Conservation (phyloP, 2,113 vertebrate species). For the Varanus salvator region DNA sequence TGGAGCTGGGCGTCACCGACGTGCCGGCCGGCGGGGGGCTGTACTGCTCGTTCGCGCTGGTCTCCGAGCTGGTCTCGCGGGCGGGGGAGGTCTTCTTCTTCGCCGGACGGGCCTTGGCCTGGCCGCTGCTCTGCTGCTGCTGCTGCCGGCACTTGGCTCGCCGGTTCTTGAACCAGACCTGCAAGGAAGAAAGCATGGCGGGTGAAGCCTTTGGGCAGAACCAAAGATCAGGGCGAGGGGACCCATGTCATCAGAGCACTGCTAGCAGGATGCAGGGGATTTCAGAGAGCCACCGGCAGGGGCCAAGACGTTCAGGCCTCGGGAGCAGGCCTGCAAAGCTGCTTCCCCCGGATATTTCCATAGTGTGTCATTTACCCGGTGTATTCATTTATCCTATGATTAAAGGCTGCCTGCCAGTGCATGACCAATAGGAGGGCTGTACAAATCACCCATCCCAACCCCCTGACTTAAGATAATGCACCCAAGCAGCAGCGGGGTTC, state of each 20-base stretch:
- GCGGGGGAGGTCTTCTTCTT: slow-evolving; percentile 86
- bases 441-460: neutral
- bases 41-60: slow-evolving; percentile 78
- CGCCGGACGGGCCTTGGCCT: slow-evolving; percentile 83
- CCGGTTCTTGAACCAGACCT: slow-evolving; percentile 90
- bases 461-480: neutral
- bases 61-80: slow-evolving; percentile 76
- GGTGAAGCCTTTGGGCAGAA: neutral
- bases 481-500: neutral
- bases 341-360: neutral
- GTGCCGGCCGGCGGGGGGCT: slow-evolving; percentile 80
- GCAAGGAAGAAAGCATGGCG: neutral
- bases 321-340: neutral
- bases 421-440: neutral
- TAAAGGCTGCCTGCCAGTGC: neutral
- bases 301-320: neutral
- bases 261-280: neutral
- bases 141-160: slow-evolving; percentile 87
- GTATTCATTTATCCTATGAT: neutral
- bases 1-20: slow-evolving; percentile 79
- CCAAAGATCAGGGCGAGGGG: neutral
- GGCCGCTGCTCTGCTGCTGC: slow-evolving; percentile 79
- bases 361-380: neutral
- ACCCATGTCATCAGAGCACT: neutral
- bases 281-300: no score